These are phyloP conservation scores for Laticauda laticaudata DNA, from an alignment of 2,113 vertebrate genomes.

Conservation along the genomic window DNA sequence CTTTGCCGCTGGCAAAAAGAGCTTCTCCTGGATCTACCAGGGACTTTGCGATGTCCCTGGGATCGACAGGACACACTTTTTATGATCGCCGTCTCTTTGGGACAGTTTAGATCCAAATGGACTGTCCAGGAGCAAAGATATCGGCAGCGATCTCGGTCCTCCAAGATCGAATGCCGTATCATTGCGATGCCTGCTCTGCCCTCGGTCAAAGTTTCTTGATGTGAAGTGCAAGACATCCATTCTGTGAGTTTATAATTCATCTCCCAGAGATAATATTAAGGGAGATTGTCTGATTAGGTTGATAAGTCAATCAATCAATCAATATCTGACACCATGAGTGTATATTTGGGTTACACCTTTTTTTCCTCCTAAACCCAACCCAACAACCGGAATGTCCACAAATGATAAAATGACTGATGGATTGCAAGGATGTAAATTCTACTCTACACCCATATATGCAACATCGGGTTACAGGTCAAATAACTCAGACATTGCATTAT, in stretches of 20 bases:
- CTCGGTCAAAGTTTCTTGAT: not conserved
- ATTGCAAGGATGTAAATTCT: not conserved
- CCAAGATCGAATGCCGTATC: no score
- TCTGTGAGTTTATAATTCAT: not conserved
- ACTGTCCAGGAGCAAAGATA: no score
- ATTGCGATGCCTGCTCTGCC: no score
- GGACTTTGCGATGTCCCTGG: no score
- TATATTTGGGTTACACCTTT: not conserved
- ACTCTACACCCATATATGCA: not conserved
- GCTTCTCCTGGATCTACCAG: no score
- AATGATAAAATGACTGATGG: not conserved
- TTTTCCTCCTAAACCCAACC: not conserved
- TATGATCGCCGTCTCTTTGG: no score
- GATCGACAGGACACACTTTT: no score
- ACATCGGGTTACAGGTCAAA: not conserved
- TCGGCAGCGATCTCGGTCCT: no score
- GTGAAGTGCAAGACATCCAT: not conserved
- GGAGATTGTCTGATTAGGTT: no score
- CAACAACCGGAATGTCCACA: not conserved
- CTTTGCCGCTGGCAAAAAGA: no score
- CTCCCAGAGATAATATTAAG: not conserved
- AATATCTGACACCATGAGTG: not conserved
- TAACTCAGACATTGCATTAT: not conserved
- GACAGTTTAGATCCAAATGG: no score
- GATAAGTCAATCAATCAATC: not conserved